Evolutionary conservation across 2,888 invertebrate species (phyloP).

Genomic region (Synanthedon andrenaeformis): DNA sequence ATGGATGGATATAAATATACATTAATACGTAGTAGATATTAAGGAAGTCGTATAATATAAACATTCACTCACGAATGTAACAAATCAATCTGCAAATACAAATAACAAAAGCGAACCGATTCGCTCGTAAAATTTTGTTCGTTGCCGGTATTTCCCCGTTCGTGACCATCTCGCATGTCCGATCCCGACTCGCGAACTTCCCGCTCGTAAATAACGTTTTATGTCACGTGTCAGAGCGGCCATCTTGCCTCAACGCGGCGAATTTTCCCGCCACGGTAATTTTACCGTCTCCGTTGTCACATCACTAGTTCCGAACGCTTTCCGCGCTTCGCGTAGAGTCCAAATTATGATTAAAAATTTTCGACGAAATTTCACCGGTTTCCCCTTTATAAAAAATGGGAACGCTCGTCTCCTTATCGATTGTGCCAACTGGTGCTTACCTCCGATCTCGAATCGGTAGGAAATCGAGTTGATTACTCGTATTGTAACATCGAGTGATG

Average conservation of each 20-base stretch:
- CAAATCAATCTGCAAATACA: background rate
- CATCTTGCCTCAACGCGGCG: slow-evolving; percentile 45
- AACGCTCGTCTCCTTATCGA: slow-evolving; percentile 53
- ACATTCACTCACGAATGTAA: slow-evolving; percentile 8
- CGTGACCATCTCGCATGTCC: slow-evolving; percentile 62
- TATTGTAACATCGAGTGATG: slow-evolving; percentile 11
- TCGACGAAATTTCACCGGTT: slow-evolving; percentile 18
- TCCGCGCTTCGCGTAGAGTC: slow-evolving; percentile 35
- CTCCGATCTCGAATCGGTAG: slow-evolving; percentile 54
- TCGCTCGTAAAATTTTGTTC: slow-evolving; percentile 11
- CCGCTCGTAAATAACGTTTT: slow-evolving; percentile 59
- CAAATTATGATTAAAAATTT: slow-evolving; percentile 18
- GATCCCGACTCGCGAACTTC: slow-evolving; percentile 59
- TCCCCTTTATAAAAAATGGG: slow-evolving; percentile 39
- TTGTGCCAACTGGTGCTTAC: slow-evolving; percentile 67
- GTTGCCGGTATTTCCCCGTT: slow-evolving; percentile 46
- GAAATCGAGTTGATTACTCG: slow-evolving; percentile 49
- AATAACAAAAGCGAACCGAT: background rate
- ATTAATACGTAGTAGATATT: no score
- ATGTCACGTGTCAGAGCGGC: slow-evolving; percentile 61
- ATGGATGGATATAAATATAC: no score
- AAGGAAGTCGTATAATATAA: background rate
- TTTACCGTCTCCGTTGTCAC: slow-evolving; percentile 18
- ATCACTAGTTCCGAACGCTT: slow-evolving; percentile 24
- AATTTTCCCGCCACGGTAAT: slow-evolving; percentile 22